phyloP scores from a whole-genome alignment of 2,888 invertebrate genomes.

The Venustoraphidia nigricollis region DNA sequence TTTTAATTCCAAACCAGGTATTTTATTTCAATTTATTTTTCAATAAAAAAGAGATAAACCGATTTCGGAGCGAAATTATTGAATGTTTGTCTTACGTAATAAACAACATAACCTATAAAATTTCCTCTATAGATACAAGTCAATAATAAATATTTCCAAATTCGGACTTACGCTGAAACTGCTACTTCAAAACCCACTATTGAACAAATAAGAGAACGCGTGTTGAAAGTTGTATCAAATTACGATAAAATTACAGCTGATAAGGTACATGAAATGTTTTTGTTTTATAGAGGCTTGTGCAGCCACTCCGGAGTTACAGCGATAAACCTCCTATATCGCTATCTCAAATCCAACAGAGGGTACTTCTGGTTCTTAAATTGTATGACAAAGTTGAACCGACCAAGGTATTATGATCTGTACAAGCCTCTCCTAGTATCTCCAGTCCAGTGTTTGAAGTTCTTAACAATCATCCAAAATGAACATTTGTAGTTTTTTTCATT shows the following conservation, averaged over 20 bases:
- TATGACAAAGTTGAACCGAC: conserved; percentile 93
- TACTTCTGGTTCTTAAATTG: conserved; percentile 86
- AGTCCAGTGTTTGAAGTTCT: too few relatives aligned
- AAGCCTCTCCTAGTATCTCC: conserved; percentile 1
- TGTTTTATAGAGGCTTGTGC: conserved; percentile 44
- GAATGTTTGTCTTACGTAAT: too few relatives aligned
- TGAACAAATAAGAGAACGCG: conserved; percentile 60
- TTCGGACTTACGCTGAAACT: too few relatives aligned
- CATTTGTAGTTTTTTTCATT: too few relatives aligned
- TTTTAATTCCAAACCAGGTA: background rate
- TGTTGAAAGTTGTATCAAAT: conserved; percentile 71
- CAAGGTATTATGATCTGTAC: conserved; percentile 53
- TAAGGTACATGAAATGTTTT: conserved; percentile 49
- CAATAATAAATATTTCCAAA: too few relatives aligned
- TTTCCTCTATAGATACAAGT: too few relatives aligned
- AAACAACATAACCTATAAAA: too few relatives aligned
- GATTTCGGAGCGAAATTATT: too few relatives aligned
- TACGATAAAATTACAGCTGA: conserved; percentile 80
- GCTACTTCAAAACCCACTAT: conserved; percentile 35
- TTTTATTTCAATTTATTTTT: too few relatives aligned
- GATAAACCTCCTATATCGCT: conserved; percentile 61
- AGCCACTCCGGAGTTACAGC: conserved; percentile 58
- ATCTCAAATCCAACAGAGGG: conserved; percentile 74
- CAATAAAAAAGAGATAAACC: too few relatives aligned
- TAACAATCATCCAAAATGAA: too few relatives aligned